phyloP scores from a whole-genome alignment of 1,140 invertebrate species.

The Drosophila saltans region DNA sequence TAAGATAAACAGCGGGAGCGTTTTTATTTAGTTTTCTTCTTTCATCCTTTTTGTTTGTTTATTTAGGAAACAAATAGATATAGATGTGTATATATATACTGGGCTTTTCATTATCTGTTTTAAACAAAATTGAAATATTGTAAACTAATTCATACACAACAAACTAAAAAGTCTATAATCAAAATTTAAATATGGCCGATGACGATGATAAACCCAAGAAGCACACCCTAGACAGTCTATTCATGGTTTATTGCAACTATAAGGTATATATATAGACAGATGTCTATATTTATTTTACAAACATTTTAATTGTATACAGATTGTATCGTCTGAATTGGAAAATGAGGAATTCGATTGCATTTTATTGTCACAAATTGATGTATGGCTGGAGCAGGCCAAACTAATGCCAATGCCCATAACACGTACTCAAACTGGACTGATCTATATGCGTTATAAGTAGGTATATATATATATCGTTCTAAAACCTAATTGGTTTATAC shows the following conservation, averaged over 20 bases:
- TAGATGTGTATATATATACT: slow-evolving; percentile 28
- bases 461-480: not conserved
- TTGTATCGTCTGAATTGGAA: slow-evolving; percentile 56
- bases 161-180: not conserved
- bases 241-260: slow-evolving; percentile 62
- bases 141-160: slow-evolving; percentile 23
- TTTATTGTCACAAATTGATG: slow-evolving; percentile 70
- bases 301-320: slow-evolving; percentile 4
- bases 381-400: slow-evolving; percentile 72
- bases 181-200: slow-evolving; percentile 60
- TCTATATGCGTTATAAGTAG: slow-evolving; percentile 80
- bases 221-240: slow-evolving; percentile 69
- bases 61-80: slow-evolving; percentile 49
- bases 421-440: slow-evolving; percentile 67
- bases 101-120: slow-evolving; percentile 47
- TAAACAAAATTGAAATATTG: slow-evolving; percentile 6
- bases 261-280: slow-evolving; percentile 32
- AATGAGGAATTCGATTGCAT: slow-evolving; percentile 64
- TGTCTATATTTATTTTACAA: too few relatives aligned
- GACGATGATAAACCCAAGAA: slow-evolving; percentile 78
- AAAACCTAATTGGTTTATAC: not conserved
- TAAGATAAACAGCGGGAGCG: not conserved
- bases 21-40: not conserved
- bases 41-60: slow-evolving; percentile 41
- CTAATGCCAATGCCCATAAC: slow-evolving; percentile 65